Evolutionary conservation across 2,797 vertebrate genomes (phyloP).

Genomic region (Phrynocephalus vlangalii): DNA sequence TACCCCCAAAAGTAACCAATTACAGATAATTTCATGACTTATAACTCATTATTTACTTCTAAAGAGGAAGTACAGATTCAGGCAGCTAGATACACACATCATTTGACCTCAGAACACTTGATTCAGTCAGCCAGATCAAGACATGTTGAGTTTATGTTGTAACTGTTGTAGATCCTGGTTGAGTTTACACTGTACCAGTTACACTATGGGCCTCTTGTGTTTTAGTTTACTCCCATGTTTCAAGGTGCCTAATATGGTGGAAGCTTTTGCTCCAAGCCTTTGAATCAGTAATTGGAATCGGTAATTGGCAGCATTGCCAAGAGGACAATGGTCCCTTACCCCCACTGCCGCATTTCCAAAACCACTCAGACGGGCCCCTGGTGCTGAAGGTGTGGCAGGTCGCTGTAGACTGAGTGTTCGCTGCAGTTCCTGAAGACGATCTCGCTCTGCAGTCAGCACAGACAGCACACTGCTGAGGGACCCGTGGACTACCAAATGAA

Average conservation of each 20-base stretch:
- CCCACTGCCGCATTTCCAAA: not conserved
- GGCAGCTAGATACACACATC: not conserved
- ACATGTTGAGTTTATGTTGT: not conserved
- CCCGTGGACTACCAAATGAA: conserved; percentile 77
- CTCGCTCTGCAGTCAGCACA: conserved; percentile 80
- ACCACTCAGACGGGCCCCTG: conserved; percentile 45
- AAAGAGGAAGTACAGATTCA: not conserved
- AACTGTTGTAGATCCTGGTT: not conserved
- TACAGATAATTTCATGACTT: too few species aligned
- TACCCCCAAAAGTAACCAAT: too few species aligned
- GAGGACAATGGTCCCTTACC: conserved; percentile 58
- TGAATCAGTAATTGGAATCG: not conserved
- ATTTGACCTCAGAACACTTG: too few species aligned
- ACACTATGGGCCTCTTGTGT: not conserved
- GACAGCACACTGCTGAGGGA: conserved; percentile 82
- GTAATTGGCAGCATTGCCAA: not conserved
- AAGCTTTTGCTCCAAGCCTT: not conserved
- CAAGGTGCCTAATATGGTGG: not conserved
- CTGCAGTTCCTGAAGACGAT: conserved; percentile 83
- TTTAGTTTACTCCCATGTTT: not conserved
- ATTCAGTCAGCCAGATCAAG: not conserved
- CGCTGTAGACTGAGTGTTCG: conserved; percentile 76
- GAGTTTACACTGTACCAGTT: not conserved
- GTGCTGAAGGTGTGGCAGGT: conserved; percentile 55
- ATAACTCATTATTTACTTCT: too few species aligned